A percentile compares a stretch with the other conserved stretches of the same genome.
Conservation (phyloP, 2,797 vertebrate genomes). For the Mycteria americana region DNA sequence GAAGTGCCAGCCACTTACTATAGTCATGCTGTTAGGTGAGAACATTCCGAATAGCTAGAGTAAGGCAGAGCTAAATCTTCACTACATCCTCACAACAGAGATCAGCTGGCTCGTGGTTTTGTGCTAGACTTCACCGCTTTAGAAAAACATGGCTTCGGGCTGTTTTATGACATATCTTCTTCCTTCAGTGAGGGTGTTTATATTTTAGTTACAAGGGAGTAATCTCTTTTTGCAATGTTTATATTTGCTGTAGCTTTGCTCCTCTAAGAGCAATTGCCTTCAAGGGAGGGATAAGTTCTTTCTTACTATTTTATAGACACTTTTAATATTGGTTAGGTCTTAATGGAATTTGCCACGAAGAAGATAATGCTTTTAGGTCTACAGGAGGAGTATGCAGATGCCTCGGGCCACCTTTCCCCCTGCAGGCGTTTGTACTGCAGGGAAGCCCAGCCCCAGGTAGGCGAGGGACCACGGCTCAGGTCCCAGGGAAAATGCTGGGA, state of each 20-base stretch:
- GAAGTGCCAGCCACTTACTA: not conserved
- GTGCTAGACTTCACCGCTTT: not conserved
- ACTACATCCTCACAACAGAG: not conserved
- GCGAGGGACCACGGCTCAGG: fast-evolving
- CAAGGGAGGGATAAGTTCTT: not conserved
- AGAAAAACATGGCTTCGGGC: not conserved
- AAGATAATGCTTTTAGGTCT: not conserved
- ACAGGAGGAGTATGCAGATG: not conserved
- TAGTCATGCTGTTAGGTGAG: not conserved
- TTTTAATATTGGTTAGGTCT: not conserved
- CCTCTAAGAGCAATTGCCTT: not conserved
- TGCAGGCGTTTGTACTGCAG: not conserved
- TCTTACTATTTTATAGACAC: not conserved
- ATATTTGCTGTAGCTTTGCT: not conserved
- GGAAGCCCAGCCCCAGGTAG: not conserved
- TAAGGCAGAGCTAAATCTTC: not conserved
- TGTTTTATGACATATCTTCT: not conserved
- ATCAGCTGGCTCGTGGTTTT: not conserved
- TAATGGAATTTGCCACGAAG: not conserved
- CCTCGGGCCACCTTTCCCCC: not conserved
- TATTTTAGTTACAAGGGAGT: not conserved
- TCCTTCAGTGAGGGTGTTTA: not conserved
- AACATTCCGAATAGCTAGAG: not conserved
- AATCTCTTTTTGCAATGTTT: not conserved
- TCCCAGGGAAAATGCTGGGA: not conserved